Percentiles rank a stretch among this genome's conserved stretches.
Evolutionary conservation across 2,113 vertebrate genomes (phyloP).

Genomic region (Thunnus maccoyii): DNA sequence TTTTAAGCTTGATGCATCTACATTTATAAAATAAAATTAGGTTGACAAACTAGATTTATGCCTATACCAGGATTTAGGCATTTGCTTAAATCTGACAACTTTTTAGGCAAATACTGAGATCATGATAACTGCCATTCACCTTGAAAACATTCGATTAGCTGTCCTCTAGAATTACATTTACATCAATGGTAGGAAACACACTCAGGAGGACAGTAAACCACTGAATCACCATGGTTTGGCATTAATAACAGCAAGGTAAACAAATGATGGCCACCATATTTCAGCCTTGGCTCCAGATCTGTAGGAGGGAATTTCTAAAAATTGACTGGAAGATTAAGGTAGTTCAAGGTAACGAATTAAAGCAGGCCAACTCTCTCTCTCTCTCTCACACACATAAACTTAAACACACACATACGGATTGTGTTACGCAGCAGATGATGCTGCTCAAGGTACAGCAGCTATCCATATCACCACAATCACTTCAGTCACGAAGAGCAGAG

Average conservation of each 20-base stretch:
- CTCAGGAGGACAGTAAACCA: not conserved
- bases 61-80: no score
- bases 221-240: not conserved
- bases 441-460: conserved; percentile 33
- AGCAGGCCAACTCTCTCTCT: not conserved
- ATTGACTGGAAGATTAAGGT: not conserved
- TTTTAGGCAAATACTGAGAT: not conserved
- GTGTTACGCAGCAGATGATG: not conserved
- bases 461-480: not conserved
- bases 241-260: not conserved
- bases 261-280: not conserved
- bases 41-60: no score
- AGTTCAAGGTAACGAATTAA: not conserved
- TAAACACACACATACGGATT: not conserved
- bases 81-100: no score
- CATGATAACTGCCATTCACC: not conserved
- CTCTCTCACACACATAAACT: not conserved
- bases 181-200: not conserved
- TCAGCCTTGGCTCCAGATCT: not conserved
- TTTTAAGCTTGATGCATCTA: no score
- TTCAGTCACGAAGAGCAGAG: no score
- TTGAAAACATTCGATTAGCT: not conserved
- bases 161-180: not conserved
- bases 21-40: no score
- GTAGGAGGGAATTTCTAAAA: not conserved